phyloP scores from a whole-genome alignment of 2,888 invertebrate genomes.

The Cyclophora punctaria region DNA sequence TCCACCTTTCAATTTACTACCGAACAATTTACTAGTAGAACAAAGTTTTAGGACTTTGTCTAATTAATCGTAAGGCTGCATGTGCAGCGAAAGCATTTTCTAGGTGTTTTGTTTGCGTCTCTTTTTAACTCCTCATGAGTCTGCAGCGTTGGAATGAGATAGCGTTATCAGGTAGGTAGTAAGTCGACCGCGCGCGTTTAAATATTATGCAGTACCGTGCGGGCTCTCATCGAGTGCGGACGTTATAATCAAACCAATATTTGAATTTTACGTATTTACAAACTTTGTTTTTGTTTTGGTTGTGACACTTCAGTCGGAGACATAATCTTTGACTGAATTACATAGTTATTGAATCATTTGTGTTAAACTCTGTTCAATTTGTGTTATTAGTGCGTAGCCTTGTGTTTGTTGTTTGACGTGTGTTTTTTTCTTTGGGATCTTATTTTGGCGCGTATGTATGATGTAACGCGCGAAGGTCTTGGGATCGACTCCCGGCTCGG shows the following conservation, averaged over 20 bases:
- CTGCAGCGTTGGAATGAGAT: slow-evolving; percentile 32
- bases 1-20: slow-evolving; percentile 22
- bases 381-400: slow-evolving; percentile 51
- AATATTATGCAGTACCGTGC: slow-evolving; percentile 41
- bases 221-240: slow-evolving; percentile 26
- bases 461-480: slow-evolving; percentile 55
- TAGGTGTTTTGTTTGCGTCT: slow-evolving; percentile 30
- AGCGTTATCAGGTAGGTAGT: slow-evolving; percentile 42
- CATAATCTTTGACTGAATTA: slow-evolving; percentile 13
- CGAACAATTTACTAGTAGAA: slow-evolving; percentile 18
- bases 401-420: slow-evolving; percentile 65
- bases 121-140: slow-evolving; percentile 21
- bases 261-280: slow-evolving; percentile 59
- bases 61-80: slow-evolving; percentile 27
- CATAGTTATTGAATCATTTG: slow-evolving; percentile 10
- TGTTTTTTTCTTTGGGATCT: slow-evolving; percentile 50
- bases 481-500: slow-evolving; percentile 56
- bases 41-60: slow-evolving; percentile 42
- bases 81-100: slow-evolving; percentile 46
- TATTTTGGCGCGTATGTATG: slow-evolving; percentile 67
- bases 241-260: slow-evolving; percentile 14
- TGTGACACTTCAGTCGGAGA: slow-evolving; percentile 27
- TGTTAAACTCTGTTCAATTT: slow-evolving; percentile 30
- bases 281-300: slow-evolving; percentile 60
- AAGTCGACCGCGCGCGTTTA: slow-evolving; percentile 7